Conservation (phyloP, 2,888 invertebrate genomes). For the Philaethria dido region DNA sequence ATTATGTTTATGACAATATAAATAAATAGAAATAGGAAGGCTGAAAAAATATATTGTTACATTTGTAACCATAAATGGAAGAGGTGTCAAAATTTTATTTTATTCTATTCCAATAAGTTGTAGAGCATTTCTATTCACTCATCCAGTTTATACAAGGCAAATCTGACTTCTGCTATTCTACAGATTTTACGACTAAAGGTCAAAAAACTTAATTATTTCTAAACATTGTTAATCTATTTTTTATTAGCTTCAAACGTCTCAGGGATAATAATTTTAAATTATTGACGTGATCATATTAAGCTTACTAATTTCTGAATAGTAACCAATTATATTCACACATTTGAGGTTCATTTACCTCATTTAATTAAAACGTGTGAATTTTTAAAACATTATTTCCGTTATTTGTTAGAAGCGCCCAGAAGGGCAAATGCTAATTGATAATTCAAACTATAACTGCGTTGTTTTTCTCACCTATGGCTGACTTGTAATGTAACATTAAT, state of each 20-base stretch:
- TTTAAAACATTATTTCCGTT: conserved; percentile 38
- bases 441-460: conserved; percentile 24
- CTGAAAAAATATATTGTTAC: no score
- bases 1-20: no score
- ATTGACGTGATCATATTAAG: conserved; percentile 24
- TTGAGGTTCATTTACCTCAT: conserved; percentile 44
- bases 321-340: conserved; percentile 41
- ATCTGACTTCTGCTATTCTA: neutral
- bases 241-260: conserved; percentile 10
- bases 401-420: conserved; percentile 40
- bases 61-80: no score
- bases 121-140: neutral
- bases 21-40: no score
- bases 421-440: conserved; percentile 33
- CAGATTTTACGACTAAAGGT: conserved; percentile 8
- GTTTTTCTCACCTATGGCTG: neutral
- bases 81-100: neutral
- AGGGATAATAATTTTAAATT: conserved; percentile 2
- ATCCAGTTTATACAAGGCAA: neutral
- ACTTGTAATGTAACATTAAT: conserved; percentile 3
- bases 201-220: conserved; percentile 17
- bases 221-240: neutral
- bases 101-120: neutral
- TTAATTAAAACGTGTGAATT: conserved; percentile 44
- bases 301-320: conserved; percentile 19